Conservation (phyloP, 2,797 vertebrate species). For the Melanotaenia maccullochi region DNA sequence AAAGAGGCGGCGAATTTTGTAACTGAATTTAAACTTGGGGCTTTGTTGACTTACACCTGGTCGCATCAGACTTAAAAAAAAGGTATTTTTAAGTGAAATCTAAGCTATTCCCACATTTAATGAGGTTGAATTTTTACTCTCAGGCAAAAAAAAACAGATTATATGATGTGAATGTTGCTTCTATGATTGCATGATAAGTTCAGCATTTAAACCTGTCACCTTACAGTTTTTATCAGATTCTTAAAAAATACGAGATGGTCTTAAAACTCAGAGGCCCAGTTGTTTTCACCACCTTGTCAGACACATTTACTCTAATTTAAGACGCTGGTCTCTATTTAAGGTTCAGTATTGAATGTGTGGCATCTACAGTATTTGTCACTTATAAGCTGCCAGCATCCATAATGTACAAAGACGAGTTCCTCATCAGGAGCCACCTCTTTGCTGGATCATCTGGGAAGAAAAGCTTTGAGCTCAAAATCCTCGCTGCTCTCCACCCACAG, state of each 20-base stretch:
- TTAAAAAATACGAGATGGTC: too few relatives aligned
- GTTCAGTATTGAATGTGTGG: too few relatives aligned
- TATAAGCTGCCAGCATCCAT: slow-evolving; percentile 27
- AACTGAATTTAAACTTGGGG: not conserved
- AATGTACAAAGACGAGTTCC: slow-evolving; percentile 27
- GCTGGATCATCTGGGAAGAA: not conserved
- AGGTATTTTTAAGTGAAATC: not conserved
- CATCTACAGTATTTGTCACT: slow-evolving; percentile 5
- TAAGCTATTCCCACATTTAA: not conserved
- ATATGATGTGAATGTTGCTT: too few relatives aligned
- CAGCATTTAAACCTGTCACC: not conserved
- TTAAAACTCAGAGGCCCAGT: too few relatives aligned
- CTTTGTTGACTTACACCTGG: not conserved
- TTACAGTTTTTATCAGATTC: not conserved
- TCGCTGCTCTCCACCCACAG: slow-evolving; percentile 32
- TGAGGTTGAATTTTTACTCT: not conserved
- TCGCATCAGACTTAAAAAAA: not conserved
- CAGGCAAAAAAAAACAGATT: not conserved
- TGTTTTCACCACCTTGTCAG: too few relatives aligned
- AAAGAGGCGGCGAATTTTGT: too few relatives aligned
- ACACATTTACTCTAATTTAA: too few relatives aligned
- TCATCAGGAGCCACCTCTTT: slow-evolving; percentile 55
- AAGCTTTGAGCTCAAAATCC: not conserved
- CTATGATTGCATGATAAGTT: too few relatives aligned
- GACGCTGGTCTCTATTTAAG: too few relatives aligned